Percentiles rank a stretch among this genome's conserved stretches.
phyloP scores from a whole-genome alignment of 2,113 vertebrate species.

The Sceloporus undulatus region DNA sequence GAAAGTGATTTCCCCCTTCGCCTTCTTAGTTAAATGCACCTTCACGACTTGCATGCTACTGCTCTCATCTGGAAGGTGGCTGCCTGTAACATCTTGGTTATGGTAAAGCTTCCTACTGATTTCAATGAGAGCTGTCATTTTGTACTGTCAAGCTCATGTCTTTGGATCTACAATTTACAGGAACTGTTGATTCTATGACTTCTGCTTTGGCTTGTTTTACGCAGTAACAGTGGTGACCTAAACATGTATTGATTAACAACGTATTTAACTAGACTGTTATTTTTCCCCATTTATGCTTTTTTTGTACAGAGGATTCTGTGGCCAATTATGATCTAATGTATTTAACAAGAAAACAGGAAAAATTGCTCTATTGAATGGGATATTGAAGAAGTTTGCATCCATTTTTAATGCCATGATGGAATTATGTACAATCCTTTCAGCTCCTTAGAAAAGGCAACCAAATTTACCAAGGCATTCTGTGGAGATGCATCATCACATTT shows the following conservation, averaged over 20 bases:
- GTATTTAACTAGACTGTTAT: conserved; percentile 1
- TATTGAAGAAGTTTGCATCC: not conserved
- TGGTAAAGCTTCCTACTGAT: not conserved
- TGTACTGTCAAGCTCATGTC: not conserved
- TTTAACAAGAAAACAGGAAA: not conserved
- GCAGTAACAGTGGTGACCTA: not conserved
- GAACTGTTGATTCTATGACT: conserved; percentile 8
- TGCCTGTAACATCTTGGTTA: not conserved
- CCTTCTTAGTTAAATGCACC: not conserved
- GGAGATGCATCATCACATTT: not conserved
- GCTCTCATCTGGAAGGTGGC: conserved; percentile 40
- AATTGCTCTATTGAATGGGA: not conserved
- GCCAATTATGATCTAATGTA: not conserved
- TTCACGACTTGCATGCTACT: not conserved
- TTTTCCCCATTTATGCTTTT: not conserved
- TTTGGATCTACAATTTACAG: not conserved
- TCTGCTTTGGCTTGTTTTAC: conserved; percentile 2
- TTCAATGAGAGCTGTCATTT: not conserved
- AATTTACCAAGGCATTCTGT: not conserved
- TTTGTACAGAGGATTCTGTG: not conserved
- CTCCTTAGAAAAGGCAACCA: not conserved
- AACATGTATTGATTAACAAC: not conserved
- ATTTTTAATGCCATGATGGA: not conserved
- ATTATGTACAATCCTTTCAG: not conserved
- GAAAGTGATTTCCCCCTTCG: not conserved